These are phyloP conservation scores for Brachyistius frenatus DNA, from an alignment of 2,113 vertebrate genomes.

Conservation along the genomic window DNA sequence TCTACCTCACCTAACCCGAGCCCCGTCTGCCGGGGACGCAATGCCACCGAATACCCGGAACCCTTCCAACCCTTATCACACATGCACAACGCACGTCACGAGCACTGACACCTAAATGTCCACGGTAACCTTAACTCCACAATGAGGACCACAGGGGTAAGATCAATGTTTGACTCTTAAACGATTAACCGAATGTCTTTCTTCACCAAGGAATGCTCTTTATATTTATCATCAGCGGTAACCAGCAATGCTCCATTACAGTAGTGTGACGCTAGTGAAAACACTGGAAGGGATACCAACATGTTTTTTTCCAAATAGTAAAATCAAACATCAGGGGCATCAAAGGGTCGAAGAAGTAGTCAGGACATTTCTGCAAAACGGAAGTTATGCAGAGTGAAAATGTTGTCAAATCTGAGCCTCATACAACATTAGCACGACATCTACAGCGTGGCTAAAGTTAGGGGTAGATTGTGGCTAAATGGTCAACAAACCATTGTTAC, in stretches of 20 bases:
- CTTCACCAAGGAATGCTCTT: neutral
- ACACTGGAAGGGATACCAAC: too few species aligned
- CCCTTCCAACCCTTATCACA: neutral
- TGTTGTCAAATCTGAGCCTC: too few species aligned
- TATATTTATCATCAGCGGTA: neutral
- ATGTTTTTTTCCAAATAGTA: too few species aligned
- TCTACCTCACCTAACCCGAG: conserved; percentile 59
- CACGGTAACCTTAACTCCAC: neutral
- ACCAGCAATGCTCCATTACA: neutral
- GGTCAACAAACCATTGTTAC: too few species aligned
- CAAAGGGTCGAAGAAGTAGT: too few species aligned
- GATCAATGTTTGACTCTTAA: conserved; percentile 11
- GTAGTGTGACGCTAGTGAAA: too few species aligned
- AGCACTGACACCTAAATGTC: neutral
- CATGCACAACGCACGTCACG: neutral
- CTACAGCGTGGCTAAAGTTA: too few species aligned
- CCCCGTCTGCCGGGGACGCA: conserved; percentile 42
- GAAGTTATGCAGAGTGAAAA: too few species aligned
- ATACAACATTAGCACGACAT: too few species aligned
- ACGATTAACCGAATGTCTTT: conserved; percentile 21
- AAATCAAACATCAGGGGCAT: too few species aligned
- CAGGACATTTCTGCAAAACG: too few species aligned
- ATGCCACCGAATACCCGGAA: conserved; percentile 61
- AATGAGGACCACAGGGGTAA: conserved; percentile 1
- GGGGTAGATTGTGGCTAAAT: too few species aligned